These are phyloP conservation scores for Rhopalosiphum nymphaeae DNA, from an alignment of 2,888 invertebrate genomes.

Conservation along the genomic window DNA sequence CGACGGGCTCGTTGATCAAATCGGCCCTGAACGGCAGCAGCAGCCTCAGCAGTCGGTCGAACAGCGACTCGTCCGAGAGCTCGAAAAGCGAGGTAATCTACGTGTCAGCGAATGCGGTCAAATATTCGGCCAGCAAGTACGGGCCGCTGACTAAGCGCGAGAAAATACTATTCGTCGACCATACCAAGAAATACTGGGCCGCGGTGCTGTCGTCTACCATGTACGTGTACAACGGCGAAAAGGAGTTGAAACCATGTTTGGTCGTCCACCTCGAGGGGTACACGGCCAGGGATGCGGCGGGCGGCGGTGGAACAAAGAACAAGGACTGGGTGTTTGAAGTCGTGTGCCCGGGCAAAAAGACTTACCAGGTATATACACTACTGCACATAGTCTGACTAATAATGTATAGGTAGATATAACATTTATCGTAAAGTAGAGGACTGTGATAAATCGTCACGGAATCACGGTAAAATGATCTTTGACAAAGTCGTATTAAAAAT, in stretches of 20 bases:
- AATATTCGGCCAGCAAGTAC: constrained; percentile 67
- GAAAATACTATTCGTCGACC: constrained; percentile 68
- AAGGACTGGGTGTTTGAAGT: constrained; percentile 69
- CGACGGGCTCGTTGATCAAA: constrained; percentile 40
- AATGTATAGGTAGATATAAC: background rate
- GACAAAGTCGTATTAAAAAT: background rate
- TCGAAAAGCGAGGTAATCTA: constrained; percentile 63
- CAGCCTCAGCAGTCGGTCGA: constrained; percentile 61
- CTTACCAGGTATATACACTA: constrained; percentile 69
- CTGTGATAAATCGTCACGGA: background rate
- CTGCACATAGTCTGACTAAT: background rate
- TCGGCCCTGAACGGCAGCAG: constrained; percentile 57
- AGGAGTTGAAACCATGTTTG: constrained; percentile 68
- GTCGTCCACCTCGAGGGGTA: constrained; percentile 68
- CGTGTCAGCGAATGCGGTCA: constrained; percentile 66
- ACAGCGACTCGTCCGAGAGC: constrained; percentile 60
- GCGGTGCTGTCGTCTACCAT: constrained; percentile 68
- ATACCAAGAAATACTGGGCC: constrained; percentile 68
- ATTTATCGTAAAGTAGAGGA: background rate
- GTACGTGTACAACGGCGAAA: constrained; percentile 68
- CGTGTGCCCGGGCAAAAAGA: constrained; percentile 69
- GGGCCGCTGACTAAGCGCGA: constrained; percentile 68
- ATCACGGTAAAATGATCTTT: background rate
- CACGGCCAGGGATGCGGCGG: constrained; percentile 67
- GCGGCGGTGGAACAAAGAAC: constrained; percentile 65